Evolutionary conservation across 1,140 invertebrate species (phyloP).

Genomic region (Drosophila azteca): DNA sequence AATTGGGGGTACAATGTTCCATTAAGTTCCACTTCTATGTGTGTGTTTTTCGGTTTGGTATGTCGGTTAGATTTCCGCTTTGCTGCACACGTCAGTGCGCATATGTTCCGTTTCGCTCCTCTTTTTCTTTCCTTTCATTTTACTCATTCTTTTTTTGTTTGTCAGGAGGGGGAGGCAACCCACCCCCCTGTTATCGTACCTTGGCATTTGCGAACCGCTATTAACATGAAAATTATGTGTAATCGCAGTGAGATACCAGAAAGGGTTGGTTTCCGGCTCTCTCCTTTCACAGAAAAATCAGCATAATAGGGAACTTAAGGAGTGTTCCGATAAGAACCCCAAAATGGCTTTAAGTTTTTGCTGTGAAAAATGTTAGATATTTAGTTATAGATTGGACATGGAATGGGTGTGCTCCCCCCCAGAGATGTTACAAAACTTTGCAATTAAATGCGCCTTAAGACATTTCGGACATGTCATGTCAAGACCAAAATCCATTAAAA

Average conservation of each 20-base stretch:
- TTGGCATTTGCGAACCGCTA: conserved; percentile 52
- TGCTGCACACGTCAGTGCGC: conserved; percentile 37
- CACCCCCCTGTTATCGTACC: conserved; percentile 25
- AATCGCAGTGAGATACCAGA: conserved; percentile 29
- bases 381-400: conserved; percentile 5
- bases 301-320: conserved; percentile 2
- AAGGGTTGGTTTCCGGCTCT: conserved; percentile 41
- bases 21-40: conserved; percentile 20
- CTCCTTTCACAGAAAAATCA: conserved; percentile 10
- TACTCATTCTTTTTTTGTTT: conserved; percentile 16
- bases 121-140: conserved; percentile 27
- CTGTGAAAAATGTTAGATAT: conserved; percentile 1
- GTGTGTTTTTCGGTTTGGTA: conserved; percentile 23
- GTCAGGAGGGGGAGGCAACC: too few relatives aligned
- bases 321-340: conserved; percentile 2
- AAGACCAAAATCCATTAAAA: conserved; percentile 77
- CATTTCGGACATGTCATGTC: conserved; percentile 55
- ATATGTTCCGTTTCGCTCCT: conserved; percentile 16
- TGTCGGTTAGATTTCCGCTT: conserved; percentile 52
- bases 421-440: conserved; percentile 68
- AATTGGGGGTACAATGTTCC: not conserved
- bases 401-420: conserved; percentile 1
- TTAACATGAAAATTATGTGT: conserved; percentile 65
- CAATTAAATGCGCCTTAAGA: conserved; percentile 67
- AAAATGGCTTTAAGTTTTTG: conserved; percentile 20